Base-by-base conservation (phyloP, 1,140 invertebrate genomes). In the Eumeta japonica region DNA sequence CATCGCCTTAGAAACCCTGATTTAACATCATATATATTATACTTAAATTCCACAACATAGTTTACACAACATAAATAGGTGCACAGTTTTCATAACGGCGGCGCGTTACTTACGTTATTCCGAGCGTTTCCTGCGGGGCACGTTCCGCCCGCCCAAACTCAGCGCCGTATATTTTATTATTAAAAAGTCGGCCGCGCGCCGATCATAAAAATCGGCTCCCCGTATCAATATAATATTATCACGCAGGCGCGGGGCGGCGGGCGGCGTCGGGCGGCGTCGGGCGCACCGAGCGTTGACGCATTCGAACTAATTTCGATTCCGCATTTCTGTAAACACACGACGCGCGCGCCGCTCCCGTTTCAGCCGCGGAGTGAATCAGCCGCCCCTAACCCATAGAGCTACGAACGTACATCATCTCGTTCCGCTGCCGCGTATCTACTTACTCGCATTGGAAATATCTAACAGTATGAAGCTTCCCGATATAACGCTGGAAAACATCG, bases 261-360 rank as follows among this genome's bases (percentile, higher is more conserved):
- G 45, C 42, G 45, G 48, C 63, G 64, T 53, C 65, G 62, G 51
- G 49, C 53, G n/a, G n/a, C n/a, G n/a, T n/a, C n/a, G n/a, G n/a
- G n/a, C n/a, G n/a, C n/a, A n/a, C n/a, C n/a, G n/a, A n/a, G n/a
- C 65, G 71, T 71, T 73, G 68, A 73, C 68, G 68, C 64, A 71
- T 67, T 58, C 68, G 53, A 58, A 73, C 68, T 73, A 73, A 73
- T 62, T 73, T 64, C 62, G 62, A 73, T 73, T 70, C 68, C 68
- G 55, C 61, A 64, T 63, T 71, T 67, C 64, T 67, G 68, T 73
- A 73, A 73, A 73, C 68, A 73, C 50, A n/a, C n/a, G n/a, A n/a
- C n/a, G n/a, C n/a, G n/a, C n/a, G n/a, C 51, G 49, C 51, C 45
- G 53, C 46, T 45, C 54, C 46, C 54, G 49, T 50, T 49, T 59